Evolutionary conservation across 2,113 vertebrate genomes (phyloP).

Genomic region (Chiloscyllium plagiosum): DNA sequence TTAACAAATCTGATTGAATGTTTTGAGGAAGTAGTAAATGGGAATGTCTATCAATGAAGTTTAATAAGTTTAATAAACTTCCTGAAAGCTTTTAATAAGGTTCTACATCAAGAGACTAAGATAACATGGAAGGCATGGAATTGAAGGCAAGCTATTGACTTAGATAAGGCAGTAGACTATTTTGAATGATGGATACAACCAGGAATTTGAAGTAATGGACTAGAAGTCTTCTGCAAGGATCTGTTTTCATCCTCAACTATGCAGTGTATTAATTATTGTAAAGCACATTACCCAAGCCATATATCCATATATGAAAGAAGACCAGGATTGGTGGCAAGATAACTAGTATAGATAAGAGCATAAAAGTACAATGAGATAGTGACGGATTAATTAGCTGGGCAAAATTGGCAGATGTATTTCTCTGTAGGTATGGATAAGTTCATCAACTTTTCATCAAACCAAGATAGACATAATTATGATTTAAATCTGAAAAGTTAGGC

Average conservation of each 20-base stretch:
- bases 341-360: neutral
- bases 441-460: neutral
- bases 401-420: neutral
- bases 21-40: neutral
- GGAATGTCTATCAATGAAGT: neutral
- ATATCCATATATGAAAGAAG: neutral
- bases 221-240: neutral
- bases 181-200: neutral
- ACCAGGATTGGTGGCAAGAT: neutral
- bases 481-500: neutral
- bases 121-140: neutral
- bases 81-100: neutral
- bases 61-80: neutral
- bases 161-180: neutral
- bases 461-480: neutral
- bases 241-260: neutral
- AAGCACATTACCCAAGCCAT: neutral
- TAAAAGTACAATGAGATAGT: neutral
- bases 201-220: neutral
- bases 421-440: neutral
- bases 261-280: neutral
- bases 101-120: neutral
- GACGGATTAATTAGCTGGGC: neutral
- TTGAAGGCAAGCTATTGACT: neutral
- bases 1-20: neutral